Base-by-base conservation (phyloP, 2,113 vertebrate genomes). In the Sphaerodactylus townsendi region DNA sequence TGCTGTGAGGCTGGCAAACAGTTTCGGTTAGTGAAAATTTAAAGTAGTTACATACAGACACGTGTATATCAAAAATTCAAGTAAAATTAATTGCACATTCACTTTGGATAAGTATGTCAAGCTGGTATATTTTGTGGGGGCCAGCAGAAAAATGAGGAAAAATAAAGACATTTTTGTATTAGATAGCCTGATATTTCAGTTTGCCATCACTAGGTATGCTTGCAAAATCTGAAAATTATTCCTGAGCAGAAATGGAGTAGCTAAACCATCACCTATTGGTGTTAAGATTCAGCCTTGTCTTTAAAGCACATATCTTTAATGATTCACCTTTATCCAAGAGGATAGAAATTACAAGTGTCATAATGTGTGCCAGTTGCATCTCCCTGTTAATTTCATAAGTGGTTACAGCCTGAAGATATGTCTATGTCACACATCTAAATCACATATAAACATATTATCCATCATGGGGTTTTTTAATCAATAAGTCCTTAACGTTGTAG, bases 51-150 rank as follows among this genome's bases (percentile, higher is more conserved):
- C 23, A 48, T 79, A 86, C 46, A 86, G 39, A 81, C 41, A 85
- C 5, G 68, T 23, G 69, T 15, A 76, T 85, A 83, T 88, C 84
- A 88, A 90, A 92, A 87, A 87, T 93, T 93, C 92, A 94, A 92
- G 93, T 86, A 92, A 79, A 68, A 71, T 82, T 90, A 85, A 85
- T 82, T 72, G 79, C 50, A 86, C 80, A 48, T 77, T 70, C 71
- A 71, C 10, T 65, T 86, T 39, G 41, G 66, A 50, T 69, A 84
- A 86, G 88, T 92, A 65, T 64, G 80, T 30, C 50, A 92, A 90
- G 90, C 89, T 81, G 56, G 10, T 69, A 68, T 81, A 81, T 86
- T 91, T 84, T 85, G 72, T 70, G 39, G 82, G 74, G 28, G 48
- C 89, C 83, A 91, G 59, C 69, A 85, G 83, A 87, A 76, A 85